A percentile compares a stretch with the other conserved stretches of the same genome.
Evolutionary conservation across 2,888 invertebrate genomes (phyloP).

Genomic region (Glaucopsyche alexis): DNA sequence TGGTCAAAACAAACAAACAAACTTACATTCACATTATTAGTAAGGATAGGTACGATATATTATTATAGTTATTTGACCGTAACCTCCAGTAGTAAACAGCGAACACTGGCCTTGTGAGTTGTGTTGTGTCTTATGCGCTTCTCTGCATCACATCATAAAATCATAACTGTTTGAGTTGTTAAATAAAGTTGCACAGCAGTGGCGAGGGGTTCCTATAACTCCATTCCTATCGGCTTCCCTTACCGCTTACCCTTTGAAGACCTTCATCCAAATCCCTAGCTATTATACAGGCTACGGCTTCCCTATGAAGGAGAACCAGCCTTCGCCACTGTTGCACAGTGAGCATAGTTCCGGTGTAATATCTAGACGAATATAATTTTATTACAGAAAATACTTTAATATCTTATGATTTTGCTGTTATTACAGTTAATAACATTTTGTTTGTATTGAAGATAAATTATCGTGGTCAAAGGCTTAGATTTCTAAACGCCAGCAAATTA

Average conservation of each 20-base stretch:
- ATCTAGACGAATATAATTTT: slow-evolving; percentile 3
- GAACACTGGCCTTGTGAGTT: background rate
- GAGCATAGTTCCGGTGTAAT: background rate
- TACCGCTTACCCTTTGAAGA: no score
- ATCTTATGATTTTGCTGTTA: background rate
- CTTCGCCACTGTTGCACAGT: background rate
- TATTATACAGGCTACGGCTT: no score
- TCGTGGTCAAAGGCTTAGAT: no score
- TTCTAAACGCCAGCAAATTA: background rate
- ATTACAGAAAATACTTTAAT: background rate
- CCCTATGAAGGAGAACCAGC: no score
- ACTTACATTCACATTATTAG: no score
- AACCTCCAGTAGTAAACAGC: background rate
- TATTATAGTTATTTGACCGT: background rate
- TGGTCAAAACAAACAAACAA: no score
- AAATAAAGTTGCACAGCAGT: background rate
- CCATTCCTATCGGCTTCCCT: no score
- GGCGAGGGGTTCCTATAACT: no score
- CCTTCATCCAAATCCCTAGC: no score
- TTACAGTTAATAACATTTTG: background rate
- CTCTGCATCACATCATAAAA: background rate
- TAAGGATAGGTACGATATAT: no score
- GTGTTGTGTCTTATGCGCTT: background rate
- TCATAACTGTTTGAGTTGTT: slow-evolving; percentile 8
- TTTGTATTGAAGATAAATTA: background rate